Evolutionary conservation across 2,888 invertebrate genomes (phyloP).

Genomic region (Phragmatobia fuliginosa): DNA sequence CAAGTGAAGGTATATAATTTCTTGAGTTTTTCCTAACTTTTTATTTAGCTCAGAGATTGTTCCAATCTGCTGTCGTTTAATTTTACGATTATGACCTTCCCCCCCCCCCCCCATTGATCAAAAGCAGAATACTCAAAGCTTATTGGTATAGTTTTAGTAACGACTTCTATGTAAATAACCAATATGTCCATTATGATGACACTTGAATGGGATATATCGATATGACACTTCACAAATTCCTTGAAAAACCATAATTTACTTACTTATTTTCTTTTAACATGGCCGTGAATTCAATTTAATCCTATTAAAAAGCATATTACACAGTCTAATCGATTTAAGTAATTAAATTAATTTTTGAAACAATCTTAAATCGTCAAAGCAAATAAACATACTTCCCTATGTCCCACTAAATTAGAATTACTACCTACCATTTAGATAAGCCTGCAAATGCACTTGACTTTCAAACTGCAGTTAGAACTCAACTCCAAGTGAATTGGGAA

Average conservation of each 20-base stretch:
- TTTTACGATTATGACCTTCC: too few relatives aligned
- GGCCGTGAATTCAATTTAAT: too few relatives aligned
- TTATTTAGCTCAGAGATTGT: too few relatives aligned
- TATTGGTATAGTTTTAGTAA: background rate
- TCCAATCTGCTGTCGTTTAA: too few relatives aligned
- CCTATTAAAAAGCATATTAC: too few relatives aligned
- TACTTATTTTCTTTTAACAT: too few relatives aligned
- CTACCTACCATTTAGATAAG: constrained; percentile 21
- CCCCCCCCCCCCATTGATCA: too few relatives aligned
- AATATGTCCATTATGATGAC: background rate
- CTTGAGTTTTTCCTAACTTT: too few relatives aligned
- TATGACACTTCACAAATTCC: background rate
- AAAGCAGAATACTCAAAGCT: background rate
- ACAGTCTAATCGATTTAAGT: background rate
- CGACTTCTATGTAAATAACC: background rate
- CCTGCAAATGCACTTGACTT: constrained; percentile 22
- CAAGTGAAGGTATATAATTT: too few relatives aligned
- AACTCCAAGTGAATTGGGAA: constrained; percentile 18
- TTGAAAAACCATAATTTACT: too few relatives aligned
- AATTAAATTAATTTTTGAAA: background rate
- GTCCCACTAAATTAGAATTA: constrained; percentile 6
- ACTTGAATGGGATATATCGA: background rate
- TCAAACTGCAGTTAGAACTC: constrained; percentile 29
- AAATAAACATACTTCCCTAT: background rate
- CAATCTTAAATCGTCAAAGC: background rate